Evolutionary conservation across 2,113 vertebrate species (phyloP).

Genomic region (Telmatochromis sp.): DNA sequence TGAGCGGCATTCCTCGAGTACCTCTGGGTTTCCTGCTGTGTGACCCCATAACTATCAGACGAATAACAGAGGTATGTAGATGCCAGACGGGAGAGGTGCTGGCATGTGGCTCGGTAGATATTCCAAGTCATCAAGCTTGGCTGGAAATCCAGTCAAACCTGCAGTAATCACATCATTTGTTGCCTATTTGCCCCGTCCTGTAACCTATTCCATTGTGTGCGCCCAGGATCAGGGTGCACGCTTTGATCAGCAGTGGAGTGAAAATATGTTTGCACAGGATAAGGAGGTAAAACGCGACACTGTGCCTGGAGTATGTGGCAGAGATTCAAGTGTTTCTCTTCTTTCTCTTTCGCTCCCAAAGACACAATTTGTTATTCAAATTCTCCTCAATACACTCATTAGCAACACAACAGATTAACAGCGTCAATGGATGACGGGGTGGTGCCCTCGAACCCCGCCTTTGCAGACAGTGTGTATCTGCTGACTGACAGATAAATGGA

Average conservation of each 20-base stretch:
- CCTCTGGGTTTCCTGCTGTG: slow-evolving; percentile 25
- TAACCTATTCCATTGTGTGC: not conserved
- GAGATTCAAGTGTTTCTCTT: slow-evolving; percentile 1
- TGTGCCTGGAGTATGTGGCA: not conserved
- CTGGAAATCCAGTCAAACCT: slow-evolving; percentile 11
- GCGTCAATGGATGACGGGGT: not conserved
- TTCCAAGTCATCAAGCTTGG: not conserved
- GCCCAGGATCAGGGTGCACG: not conserved
- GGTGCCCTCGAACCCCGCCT: not conserved
- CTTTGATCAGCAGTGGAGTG: not conserved
- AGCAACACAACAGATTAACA: slow-evolving; percentile 22
- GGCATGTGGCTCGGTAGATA: not conserved
- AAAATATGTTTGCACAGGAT: slow-evolving; percentile 1
- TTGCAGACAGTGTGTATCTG: not conserved
- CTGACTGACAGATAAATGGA: not conserved
- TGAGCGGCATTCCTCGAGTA: slow-evolving; percentile 53
- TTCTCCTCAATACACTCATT: slow-evolving; percentile 26
- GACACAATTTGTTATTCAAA: slow-evolving; percentile 45
- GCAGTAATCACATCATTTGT: slow-evolving; percentile 4
- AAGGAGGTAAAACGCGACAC: not conserved
- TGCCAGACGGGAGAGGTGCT: not conserved
- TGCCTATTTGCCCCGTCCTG: not conserved
- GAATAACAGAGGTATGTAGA: not conserved
- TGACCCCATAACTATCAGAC: slow-evolving; percentile 1
- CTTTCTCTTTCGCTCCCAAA: not conserved